Evolutionary conservation across 2,888 invertebrate species (phyloP), one percentile per base, ranked within the genome.

Genomic region (Drosophila algonquin): DNA sequence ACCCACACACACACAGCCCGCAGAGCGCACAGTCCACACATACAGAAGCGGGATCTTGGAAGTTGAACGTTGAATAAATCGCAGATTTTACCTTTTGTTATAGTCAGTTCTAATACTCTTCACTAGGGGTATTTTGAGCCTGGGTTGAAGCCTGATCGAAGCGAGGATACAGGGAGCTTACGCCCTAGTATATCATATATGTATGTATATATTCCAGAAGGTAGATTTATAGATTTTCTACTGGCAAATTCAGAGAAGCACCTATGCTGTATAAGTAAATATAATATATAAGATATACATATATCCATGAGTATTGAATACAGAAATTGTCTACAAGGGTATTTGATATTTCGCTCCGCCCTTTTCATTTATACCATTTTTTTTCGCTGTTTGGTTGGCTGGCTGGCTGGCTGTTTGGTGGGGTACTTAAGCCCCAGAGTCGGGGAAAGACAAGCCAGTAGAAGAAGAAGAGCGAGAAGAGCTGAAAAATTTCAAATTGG

Each of bases 401-500:
- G 18, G 18, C 18, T 18, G 18, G 18, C 27, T 27, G 57, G 40
- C 45, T 51, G 60, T 57, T 67, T 73, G 64, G 70, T 63, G 68
- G 73, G 86, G 76, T 76, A 85, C 83, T 84, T 87, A 80, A 80
- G 83, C 65, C 79, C 14, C 40, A 40, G 40, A 74, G 69, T 63
- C 65, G 63, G 64, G 64, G 58, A 53, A 70, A 68, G 50, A 24
- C 48, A 65, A 57, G 40, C 69, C 63, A 55, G 27, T 7, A 47
- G 60, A 52, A 62, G 72, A 50, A 63, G 76, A 63, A 50, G 61
- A 51, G 65, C 65, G 67, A 69, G 75, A 79, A 81, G 77, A 73
- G 75, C 75, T 84, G 76, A 18, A 18, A 81, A 79, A 85, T 86
- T 60, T 67, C 79, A 91, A 90, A 90, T 90, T 91, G 81, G 78